Base-by-base conservation (phyloP, 1,140 invertebrate species). In the Parapsyche elsis region DNA sequence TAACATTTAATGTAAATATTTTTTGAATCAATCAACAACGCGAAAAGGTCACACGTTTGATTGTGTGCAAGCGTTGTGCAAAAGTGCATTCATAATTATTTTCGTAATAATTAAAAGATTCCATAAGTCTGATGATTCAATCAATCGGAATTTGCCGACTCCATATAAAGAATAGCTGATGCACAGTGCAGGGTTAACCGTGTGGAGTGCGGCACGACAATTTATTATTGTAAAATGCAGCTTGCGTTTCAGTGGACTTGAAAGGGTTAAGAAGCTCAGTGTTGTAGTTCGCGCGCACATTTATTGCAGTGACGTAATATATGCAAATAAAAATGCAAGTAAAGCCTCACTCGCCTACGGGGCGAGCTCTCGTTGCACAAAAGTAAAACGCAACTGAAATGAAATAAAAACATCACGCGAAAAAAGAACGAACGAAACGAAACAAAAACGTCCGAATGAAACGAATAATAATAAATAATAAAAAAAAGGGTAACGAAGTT, bases 291-390 rank as follows among this genome's bases (percentile, higher is more conserved):
- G 0, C 9, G 9, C 19, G 57, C 57, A 14, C 53, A 9, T 61
- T 9, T 21, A 12, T 59, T 49, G 46, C n/a, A 21, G 49, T 76
- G 46, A 76, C 24, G 74, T 30, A 76, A 76, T 61, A 5, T 59
- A 76, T 76, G 74, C 49, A 76, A 76, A 76, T 76, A 76, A 76
- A 76, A 76, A 49, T 76, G 74, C 74, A 76, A 61, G 19, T 73
- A 38, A 73, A 73, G 26, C 21, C 38, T 38, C 30, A 9, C n/a
- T 76, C 74, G 74, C 71, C 19, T 26, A 53, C 46, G 44, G 16
- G 24, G 14, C 38, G 14, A n/a, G 24, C 38, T 46, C 0, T 10
- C 14, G 57, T 9, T 21, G 57, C n/a, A 61, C 57, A 19, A 61
- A 61, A 61, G 7, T 9, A 61, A 61, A 61, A 61, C 16, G 57